Conservation (phyloP, 2,113 vertebrate species). For the Rostratula benghalensis region DNA sequence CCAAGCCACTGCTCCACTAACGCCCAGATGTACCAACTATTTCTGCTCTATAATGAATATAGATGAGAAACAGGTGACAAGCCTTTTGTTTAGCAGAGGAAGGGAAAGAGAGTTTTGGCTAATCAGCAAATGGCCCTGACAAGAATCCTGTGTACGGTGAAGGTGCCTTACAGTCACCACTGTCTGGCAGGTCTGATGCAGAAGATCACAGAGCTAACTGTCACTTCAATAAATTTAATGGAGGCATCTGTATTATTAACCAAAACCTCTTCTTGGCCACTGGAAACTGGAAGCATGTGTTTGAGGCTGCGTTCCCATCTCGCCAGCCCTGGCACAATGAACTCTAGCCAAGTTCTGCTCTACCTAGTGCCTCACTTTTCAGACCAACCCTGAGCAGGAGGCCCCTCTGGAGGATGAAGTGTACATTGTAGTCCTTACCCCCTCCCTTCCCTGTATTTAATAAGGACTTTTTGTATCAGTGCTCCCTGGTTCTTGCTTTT, state of each 20-base stretch:
- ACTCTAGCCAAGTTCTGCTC: neutral
- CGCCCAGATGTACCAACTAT: conserved; percentile 47
- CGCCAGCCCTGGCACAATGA: neutral
- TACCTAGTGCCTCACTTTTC: neutral
- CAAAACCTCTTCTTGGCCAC: neutral
- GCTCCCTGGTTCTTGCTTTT: neutral
- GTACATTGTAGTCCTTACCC: neutral
- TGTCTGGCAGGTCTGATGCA: neutral
- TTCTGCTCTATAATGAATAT: conserved; percentile 42
- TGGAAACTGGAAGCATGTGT: neutral
- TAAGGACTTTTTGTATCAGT: neutral
- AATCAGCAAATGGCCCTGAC: neutral
- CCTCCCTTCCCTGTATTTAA: neutral
- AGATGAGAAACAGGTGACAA: conserved; percentile 56
- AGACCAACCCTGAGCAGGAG: neutral
- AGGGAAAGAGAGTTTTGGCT: conserved; percentile 10
- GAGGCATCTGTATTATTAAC: neutral
- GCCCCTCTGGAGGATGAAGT: neutral
- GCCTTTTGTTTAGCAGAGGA: neutral
- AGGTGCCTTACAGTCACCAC: neutral
- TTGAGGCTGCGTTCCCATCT: neutral
- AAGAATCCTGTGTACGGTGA: neutral
- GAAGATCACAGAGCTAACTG: neutral
- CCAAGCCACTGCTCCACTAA: conserved; percentile 43
- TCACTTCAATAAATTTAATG: neutral